A percentile compares a stretch with the other conserved stretches of the same genome.
phyloP scores from a whole-genome alignment of 2,113 vertebrate species.

The Cyrtonyx montezumae region DNA sequence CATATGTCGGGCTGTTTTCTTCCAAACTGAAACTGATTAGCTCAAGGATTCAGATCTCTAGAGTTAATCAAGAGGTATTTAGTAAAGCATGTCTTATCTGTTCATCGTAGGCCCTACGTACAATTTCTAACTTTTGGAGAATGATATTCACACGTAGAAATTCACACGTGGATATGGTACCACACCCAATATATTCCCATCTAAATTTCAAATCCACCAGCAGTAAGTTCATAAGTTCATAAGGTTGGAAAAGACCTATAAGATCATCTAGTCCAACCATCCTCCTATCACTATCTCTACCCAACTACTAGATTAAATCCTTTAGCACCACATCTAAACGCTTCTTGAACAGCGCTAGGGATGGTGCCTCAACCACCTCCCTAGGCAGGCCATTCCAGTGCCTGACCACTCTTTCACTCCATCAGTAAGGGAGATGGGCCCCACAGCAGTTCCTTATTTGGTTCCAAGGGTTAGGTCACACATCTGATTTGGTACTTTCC shows the following conservation, averaged over 20 bases:
- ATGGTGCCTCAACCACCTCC: no score
- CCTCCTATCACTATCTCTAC: no score
- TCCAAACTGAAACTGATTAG: slow-evolving; percentile 55
- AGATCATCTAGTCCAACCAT: no score
- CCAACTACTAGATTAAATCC: no score
- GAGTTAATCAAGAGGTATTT: not conserved
- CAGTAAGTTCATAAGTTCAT: no score
- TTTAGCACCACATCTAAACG: no score
- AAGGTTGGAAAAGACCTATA: no score
- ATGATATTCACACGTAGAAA: not conserved
- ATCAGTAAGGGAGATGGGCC: not conserved
- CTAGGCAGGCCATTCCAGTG: no score
- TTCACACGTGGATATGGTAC: not conserved
- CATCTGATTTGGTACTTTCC: not conserved
- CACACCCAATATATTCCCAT: not conserved
- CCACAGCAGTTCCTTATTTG: not conserved
- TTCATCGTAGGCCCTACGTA: not conserved
- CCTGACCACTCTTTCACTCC: no score
- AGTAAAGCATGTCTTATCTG: not conserved
- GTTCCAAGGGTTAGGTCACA: not conserved
- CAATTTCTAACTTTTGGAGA: not conserved
- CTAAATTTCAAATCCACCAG: not conserved
- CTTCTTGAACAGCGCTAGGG: no score
- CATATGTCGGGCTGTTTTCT: slow-evolving; percentile 61
- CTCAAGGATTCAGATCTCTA: not conserved